Conservation (phyloP, 2,797 vertebrate genomes). For the Microtus agrestis region DNA sequence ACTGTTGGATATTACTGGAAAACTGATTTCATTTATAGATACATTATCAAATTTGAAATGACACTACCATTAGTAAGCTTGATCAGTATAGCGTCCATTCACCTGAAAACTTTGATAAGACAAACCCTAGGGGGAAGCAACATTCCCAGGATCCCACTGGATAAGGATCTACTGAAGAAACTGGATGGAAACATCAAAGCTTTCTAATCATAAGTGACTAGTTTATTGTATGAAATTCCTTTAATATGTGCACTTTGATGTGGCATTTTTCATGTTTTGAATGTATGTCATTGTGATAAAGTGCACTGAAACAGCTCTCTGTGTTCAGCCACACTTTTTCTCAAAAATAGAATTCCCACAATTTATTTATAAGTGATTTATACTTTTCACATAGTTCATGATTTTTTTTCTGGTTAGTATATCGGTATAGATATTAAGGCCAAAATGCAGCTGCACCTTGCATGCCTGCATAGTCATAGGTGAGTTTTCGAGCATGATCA, state of each 20-base stretch:
- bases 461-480: neutral
- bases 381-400: neutral
- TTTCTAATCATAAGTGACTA: neutral
- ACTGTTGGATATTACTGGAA: neutral
- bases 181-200: neutral
- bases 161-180: neutral
- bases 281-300: neutral
- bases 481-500: neutral
- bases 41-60: neutral
- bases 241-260: neutral
- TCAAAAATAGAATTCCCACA: neutral
- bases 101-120: neutral
- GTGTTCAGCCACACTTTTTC: neutral
- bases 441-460: neutral
- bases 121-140: neutral
- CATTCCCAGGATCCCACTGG: neutral
- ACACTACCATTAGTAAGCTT: neutral
- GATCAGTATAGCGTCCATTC: fast-evolving
- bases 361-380: neutral
- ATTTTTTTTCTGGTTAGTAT: neutral
- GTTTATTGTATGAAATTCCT: neutral
- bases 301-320: neutral
- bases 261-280: neutral
- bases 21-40: neutral
- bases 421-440: neutral